Conservation (phyloP, 2,797 vertebrate genomes). For the Hippocampus kuda region DNA sequence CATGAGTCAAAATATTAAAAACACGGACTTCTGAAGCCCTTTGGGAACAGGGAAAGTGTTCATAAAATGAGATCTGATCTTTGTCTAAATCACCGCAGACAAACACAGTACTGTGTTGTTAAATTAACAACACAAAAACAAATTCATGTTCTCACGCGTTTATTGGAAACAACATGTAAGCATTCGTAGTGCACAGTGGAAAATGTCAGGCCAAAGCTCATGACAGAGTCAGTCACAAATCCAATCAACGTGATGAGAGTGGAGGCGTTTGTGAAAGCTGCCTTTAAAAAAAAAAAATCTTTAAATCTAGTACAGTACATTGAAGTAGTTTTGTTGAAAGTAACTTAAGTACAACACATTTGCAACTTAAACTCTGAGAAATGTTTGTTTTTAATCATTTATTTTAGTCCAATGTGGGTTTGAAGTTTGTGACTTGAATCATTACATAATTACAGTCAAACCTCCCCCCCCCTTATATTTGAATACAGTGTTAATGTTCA, state of each 20-base stretch:
- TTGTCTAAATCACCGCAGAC: background rate
- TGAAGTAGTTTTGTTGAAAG: background rate
- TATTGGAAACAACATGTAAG: background rate
- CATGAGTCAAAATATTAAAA: background rate
- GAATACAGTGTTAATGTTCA: no score
- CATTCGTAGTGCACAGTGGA: background rate
- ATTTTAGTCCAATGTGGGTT: background rate
- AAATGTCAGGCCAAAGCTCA: background rate
- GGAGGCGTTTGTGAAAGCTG: background rate
- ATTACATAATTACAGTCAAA: background rate
- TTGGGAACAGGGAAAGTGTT: background rate
- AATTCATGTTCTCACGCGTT: background rate
- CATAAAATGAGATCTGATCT: background rate
- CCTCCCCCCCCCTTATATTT: background rate
- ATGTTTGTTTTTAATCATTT: background rate
- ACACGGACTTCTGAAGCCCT: background rate
- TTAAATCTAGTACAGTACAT: background rate
- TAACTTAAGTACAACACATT: background rate
- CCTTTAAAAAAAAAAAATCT: background rate
- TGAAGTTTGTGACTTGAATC: background rate
- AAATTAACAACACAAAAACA: background rate
- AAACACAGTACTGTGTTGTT: background rate
- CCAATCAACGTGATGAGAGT: background rate
- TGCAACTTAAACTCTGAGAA: background rate
- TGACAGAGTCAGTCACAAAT: background rate